Base-by-base conservation (phyloP, 2,888 invertebrate species). In the Macrosiphum euphorbiae region DNA sequence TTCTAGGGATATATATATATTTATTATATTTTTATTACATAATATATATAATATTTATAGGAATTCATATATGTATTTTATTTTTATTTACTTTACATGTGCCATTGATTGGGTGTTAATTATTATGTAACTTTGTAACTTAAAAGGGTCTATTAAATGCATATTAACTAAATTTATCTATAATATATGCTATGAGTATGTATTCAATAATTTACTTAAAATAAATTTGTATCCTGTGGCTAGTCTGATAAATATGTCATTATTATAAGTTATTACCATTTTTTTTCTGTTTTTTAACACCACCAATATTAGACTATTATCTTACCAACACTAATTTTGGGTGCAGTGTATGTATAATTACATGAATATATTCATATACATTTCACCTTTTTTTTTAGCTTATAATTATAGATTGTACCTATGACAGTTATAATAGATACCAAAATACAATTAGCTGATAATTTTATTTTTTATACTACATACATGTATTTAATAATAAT, bases 1-100 rank as follows among this genome's bases (percentile, higher is more conserved):
- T 24, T 35, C 8, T 78, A 78, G 3, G 35, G 1, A 35, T 78
- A 78, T 78, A 78, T 13, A n/a, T 35, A 78, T 78, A 78, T 35
- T 78, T 78, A 78, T 35, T 67, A n/a, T 67, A 67, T 67, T 67
- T 67, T 67, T n/a, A 67, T n/a, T 20, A 35, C 11, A 78, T 78
- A 78, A 35, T 35, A 7, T n/a, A 61, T n/a, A 67, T 13, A 13
- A 13, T 67, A 35, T 26, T 58, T 61, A 28, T 35, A n/a, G 5
- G 67, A 35, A 67, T 50, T 16, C 16, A 67, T n/a, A 1, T 35
- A 67, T 67, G 13, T 67, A 67, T 35, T 78, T 78, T 78, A 78
- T 35, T 78, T 61, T 78, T 78, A 67, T 78, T 78, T 78, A 78
- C 8, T 78, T 67, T 67, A 67, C 67, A 35, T 78, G 78, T 78